A percentile compares a stretch with the other conserved stretches of the same genome.
Conservation (phyloP, 1,140 invertebrate genomes). For the Dreissena polymorpha region DNA sequence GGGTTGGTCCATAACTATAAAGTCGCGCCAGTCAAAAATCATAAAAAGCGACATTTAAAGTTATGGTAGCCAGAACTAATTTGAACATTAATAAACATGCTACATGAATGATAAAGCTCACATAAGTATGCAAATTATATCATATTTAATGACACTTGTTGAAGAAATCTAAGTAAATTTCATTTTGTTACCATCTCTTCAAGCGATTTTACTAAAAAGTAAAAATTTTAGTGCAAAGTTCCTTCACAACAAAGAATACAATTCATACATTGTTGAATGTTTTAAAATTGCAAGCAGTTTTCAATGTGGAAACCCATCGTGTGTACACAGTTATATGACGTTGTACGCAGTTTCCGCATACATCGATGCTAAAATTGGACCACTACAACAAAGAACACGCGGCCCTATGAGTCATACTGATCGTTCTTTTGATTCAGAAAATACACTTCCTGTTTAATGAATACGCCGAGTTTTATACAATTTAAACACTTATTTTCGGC, state of each 20-base stretch:
- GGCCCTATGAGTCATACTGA: conserved; percentile 53
- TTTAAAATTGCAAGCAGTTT: conserved; percentile 20
- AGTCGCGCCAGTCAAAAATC: no score
- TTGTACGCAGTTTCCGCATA: conserved; percentile 36
- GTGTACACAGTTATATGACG: conserved; percentile 43
- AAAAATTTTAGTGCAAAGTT: conserved; percentile 12
- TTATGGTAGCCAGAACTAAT: no score
- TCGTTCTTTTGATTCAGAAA: no score
- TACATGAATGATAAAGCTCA: no score
- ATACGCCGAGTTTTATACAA: neutral
- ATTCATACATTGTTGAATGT: neutral
- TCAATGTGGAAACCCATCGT: conserved; percentile 51
- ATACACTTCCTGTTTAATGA: conserved; percentile 25
- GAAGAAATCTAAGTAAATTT: neutral
- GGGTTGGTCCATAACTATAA: no score
- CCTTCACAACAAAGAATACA: neutral
- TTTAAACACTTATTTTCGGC: no score
- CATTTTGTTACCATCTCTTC: neutral
- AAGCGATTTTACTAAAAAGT: neutral
- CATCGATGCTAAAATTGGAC: conserved; percentile 38
- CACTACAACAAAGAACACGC: conserved; percentile 70
- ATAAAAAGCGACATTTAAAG: no score
- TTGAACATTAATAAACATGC: no score
- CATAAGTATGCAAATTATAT: no score
- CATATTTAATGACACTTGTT: neutral